These are phyloP conservation scores for Ornithoptera alexandrae DNA, from an alignment of 2,888 invertebrate species.

Conservation along the genomic window DNA sequence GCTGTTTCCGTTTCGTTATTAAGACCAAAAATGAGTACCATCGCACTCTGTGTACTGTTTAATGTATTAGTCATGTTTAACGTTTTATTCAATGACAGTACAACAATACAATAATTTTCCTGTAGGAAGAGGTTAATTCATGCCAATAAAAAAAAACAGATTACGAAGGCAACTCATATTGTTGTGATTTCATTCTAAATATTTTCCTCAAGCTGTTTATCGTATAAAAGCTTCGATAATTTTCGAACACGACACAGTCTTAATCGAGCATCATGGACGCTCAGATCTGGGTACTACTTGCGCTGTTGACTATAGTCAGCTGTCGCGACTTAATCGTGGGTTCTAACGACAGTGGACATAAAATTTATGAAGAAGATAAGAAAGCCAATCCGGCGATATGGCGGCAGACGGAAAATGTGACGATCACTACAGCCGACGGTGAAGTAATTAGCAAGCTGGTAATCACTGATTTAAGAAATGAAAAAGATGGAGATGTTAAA, in stretches of 20 bases:
- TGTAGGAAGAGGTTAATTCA: slow-evolving; percentile 60
- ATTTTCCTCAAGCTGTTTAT: slow-evolving; percentile 58
- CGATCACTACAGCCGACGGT: slow-evolving; percentile 49
- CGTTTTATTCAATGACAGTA: slow-evolving; percentile 44
- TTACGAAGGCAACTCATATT: slow-evolving; percentile 48
- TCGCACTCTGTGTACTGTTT: neutral
- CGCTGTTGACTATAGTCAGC: slow-evolving; percentile 43
- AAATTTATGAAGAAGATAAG: slow-evolving; percentile 55
- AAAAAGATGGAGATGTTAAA: slow-evolving; percentile 63
- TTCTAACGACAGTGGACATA: slow-evolving; percentile 43
- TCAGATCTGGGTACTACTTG: slow-evolving; percentile 40
- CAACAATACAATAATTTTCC: slow-evolving; percentile 54
- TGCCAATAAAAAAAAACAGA: slow-evolving; percentile 53
- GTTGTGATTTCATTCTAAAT: slow-evolving; percentile 49
- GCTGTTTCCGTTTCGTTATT: too few species aligned
- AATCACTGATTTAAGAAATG: slow-evolving; percentile 57
- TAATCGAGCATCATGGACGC: slow-evolving; percentile 45
- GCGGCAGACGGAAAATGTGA: slow-evolving; percentile 54
- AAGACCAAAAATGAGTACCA: too few species aligned
- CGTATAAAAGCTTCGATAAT: slow-evolving; percentile 54
- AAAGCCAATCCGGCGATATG: slow-evolving; percentile 64
- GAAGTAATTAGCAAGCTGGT: slow-evolving; percentile 57
- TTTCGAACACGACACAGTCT: slow-evolving; percentile 47
- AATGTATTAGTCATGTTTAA: slow-evolving; percentile 20
- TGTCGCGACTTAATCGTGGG: slow-evolving; percentile 56